Percentiles rank a stretch among this genome's conserved stretches.
These are phyloP conservation scores for Camponotus fellah DNA, from an alignment of 2,888 invertebrate species.

Conservation along the genomic window DNA sequence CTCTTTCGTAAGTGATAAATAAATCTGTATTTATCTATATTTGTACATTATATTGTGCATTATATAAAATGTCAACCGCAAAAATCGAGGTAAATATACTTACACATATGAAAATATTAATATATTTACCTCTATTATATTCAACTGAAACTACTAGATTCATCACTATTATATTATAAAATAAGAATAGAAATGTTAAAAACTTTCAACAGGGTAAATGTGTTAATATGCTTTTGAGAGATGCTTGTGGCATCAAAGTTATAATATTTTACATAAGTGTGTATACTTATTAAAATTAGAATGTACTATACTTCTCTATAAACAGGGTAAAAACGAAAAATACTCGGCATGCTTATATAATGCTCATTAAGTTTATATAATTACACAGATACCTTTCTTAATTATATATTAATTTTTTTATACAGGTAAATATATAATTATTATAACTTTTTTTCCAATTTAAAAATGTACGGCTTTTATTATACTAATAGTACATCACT, in stretches of 20 bases:
- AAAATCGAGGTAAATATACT: conserved; percentile 56
- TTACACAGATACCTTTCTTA: background rate
- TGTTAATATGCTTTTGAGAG: conserved; percentile 53
- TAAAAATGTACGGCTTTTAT: conserved; percentile 9
- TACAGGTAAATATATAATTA: conserved; percentile 8
- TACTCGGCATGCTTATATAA: conserved; percentile 34
- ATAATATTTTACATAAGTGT: conserved; percentile 54
- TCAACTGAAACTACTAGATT: conserved; percentile 49
- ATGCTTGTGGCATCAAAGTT: conserved; percentile 42
- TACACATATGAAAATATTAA: conserved; percentile 56
- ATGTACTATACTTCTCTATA: conserved; percentile 24
- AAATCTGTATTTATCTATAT: conserved; percentile 71
- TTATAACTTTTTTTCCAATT: conserved; percentile 5
- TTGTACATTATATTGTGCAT: conserved; percentile 62
- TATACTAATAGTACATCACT: conserved; percentile 26
- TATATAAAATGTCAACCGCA: conserved; percentile 54
- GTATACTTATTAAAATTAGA: conserved; percentile 48
- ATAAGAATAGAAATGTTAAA: conserved; percentile 54
- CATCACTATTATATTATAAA: conserved; percentile 41
- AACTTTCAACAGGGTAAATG: conserved; percentile 67
- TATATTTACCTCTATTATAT: conserved; percentile 68
- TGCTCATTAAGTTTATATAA: conserved; percentile 20
- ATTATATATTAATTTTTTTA: conserved; percentile 25
- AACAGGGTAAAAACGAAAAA: conserved; percentile 49
- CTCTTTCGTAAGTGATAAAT: conserved; percentile 69